phyloP scores from a whole-genome alignment of 1,140 invertebrate genomes.

The Drosophila lowei region DNA sequence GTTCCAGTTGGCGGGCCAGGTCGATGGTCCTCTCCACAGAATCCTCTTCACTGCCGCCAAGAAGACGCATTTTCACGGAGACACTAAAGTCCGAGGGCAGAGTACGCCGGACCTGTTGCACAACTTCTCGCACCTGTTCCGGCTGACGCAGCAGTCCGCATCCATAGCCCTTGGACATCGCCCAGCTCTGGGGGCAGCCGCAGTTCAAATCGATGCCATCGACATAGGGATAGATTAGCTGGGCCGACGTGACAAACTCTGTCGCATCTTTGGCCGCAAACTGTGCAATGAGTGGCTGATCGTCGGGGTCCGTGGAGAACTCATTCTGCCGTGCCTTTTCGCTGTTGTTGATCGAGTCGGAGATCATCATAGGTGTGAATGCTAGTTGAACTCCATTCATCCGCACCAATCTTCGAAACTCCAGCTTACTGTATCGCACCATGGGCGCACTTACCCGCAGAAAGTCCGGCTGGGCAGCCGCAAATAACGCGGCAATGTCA shows the following conservation, averaged over 20 bases:
- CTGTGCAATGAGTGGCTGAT: constrained; percentile 95
- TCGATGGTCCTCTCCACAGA: constrained; percentile 83
- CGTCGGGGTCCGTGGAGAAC: constrained; percentile 91
- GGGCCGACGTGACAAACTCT: constrained; percentile 93
- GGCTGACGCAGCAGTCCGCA: constrained; percentile 93
- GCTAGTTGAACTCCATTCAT: constrained; percentile 94
- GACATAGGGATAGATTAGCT: constrained; percentile 92
- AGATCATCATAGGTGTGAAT: constrained; percentile 98
- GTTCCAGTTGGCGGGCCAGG: constrained; percentile 90
- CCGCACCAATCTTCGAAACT: constrained; percentile 70
- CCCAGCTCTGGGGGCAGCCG: constrained; percentile 98
- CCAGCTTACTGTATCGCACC: constrained; percentile 96
- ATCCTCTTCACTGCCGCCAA: constrained; percentile 81
- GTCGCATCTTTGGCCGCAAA: constrained; percentile 94
- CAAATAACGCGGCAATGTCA: constrained; percentile 88
- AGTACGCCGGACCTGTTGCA: constrained; percentile 89
- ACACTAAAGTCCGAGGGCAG: constrained; percentile 91
- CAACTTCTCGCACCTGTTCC: constrained; percentile 91
- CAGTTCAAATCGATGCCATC: constrained; percentile 97
- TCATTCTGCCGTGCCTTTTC: constrained; percentile 94
- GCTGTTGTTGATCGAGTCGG: constrained; percentile 95
- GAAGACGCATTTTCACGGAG: constrained; percentile 95
- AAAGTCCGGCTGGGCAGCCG: constrained; percentile 83
- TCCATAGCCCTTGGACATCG: constrained; percentile 95
- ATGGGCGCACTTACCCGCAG: constrained; percentile 96